Evolutionary conservation across 2,113 vertebrate species (phyloP).

Genomic region (Myrmecophaga tridactyla): DNA sequence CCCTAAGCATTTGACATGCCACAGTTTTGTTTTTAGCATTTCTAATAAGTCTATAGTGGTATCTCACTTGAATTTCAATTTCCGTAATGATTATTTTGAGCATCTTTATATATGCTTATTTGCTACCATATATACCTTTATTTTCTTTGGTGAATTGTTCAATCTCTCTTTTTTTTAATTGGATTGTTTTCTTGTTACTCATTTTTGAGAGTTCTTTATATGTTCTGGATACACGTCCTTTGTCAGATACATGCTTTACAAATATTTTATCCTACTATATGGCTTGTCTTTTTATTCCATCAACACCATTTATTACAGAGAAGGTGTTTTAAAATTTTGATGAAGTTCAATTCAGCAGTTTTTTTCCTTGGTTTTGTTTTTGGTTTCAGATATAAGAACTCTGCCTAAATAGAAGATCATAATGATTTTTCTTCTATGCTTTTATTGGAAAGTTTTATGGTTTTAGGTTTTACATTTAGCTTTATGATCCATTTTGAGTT

Average conservation of each 20-base stretch:
- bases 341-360: not conserved
- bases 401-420: not conserved
- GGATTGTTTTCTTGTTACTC: not conserved
- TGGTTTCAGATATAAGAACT: not conserved
- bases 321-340: not conserved
- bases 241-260: too few relatives aligned
- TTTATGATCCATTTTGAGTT: too few relatives aligned
- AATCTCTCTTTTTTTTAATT: not conserved
- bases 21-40: not conserved
- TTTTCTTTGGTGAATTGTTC: slow-evolving; percentile 14
- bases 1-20: not conserved
- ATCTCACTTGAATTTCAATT: not conserved
- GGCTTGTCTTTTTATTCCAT: too few relatives aligned
- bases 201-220: not conserved
- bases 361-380: slow-evolving; percentile 20
- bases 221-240: not conserved
- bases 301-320: too few relatives aligned
- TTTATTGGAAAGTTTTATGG: not conserved
- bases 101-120: not conserved
- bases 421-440: not conserved
- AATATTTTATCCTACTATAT: too few relatives aligned
- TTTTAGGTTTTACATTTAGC: too few relatives aligned
- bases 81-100: not conserved
- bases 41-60: not conserved
- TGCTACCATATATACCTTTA: not conserved